Percentiles rank a stretch among this genome's conserved stretches.
Conservation (phyloP, 2,888 invertebrate species). For the Cheilosia pagana region DNA sequence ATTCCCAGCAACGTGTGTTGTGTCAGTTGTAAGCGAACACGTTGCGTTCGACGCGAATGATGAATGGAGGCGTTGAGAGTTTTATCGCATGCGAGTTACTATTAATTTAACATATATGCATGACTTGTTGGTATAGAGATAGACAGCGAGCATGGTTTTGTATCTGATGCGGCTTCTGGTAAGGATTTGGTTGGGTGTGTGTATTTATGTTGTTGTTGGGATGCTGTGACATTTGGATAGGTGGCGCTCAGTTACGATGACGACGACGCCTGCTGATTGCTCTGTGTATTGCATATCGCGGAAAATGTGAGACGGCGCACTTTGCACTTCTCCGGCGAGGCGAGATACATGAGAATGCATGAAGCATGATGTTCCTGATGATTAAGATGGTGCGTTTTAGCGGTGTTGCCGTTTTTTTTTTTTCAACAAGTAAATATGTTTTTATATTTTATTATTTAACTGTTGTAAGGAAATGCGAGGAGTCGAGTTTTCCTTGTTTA, state of each 20-base stretch:
- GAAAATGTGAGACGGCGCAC: slow-evolving; percentile 71
- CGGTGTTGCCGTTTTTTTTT: slow-evolving; percentile 47
- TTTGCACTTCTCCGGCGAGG: slow-evolving; percentile 55
- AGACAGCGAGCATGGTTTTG: slow-evolving; percentile 18
- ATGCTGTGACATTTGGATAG: slow-evolving; percentile 55
- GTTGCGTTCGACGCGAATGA: slow-evolving; percentile 53
- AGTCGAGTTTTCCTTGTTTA: too few relatives aligned
- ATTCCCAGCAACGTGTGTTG: not conserved
- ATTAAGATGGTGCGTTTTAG: slow-evolving; percentile 51
- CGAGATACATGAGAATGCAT: slow-evolving; percentile 47
- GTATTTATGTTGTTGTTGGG: slow-evolving; percentile 12
- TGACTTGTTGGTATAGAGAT: slow-evolving; percentile 41
- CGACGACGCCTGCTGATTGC: slow-evolving; percentile 32
- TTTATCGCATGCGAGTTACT: slow-evolving; percentile 68
- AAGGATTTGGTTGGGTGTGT: not conserved
- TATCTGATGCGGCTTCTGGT: not conserved
- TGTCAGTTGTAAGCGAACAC: slow-evolving; percentile 52
- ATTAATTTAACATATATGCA: slow-evolving; percentile 51
- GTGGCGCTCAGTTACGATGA: slow-evolving; percentile 59
- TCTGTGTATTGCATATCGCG: slow-evolving; percentile 55
- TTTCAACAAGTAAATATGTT: not conserved
- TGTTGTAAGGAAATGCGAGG: too few relatives aligned
- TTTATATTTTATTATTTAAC: not conserved
- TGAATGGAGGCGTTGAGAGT: slow-evolving; percentile 65
- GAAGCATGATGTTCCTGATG: slow-evolving; percentile 55